phyloP scores from a whole-genome alignment of 1,140 invertebrate genomes.

The Notospermus geniculatus region DNA sequence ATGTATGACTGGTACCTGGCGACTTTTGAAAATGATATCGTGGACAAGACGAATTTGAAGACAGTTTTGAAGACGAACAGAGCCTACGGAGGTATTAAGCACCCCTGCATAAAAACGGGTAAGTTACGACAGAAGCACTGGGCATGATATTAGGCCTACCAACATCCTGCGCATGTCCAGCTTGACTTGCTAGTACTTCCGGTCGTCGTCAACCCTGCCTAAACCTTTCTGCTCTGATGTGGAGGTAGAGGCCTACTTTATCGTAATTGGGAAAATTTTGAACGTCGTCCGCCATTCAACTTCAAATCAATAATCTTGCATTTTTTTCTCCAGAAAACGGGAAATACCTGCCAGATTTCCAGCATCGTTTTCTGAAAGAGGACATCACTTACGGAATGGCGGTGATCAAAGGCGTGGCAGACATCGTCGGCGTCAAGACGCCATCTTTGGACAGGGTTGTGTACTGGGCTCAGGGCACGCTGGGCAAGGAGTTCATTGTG shows the following conservation, averaged over 20 bases:
- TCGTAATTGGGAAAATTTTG: too few relatives aligned
- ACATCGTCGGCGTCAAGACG: constrained; percentile 28
- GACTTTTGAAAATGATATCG: neutral
- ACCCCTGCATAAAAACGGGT: constrained; percentile 17
- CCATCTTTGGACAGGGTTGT: constrained; percentile 35
- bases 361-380: constrained; percentile 29
- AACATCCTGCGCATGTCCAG: too few relatives aligned
- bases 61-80: constrained; percentile 12
- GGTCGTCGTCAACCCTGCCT: too few relatives aligned
- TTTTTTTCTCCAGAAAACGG: constrained; percentile 12
- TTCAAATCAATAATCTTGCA: too few relatives aligned
- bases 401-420: constrained; percentile 37
- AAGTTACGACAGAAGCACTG: too few relatives aligned
- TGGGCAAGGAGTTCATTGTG: constrained; percentile 39
- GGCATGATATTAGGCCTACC: too few relatives aligned
- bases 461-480: constrained; percentile 40
- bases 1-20: constrained; percentile 9
- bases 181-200: too few relatives aligned
- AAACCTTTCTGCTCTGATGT: too few relatives aligned
- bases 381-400: constrained; percentile 40
- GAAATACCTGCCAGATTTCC: constrained; percentile 36
- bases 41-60: constrained; percentile 10
- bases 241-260: too few relatives aligned
- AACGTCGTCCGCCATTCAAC: too few relatives aligned
- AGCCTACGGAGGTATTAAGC: constrained; percentile 31